Base-by-base conservation (phyloP, 1,140 invertebrate genomes). In the Drosophila lacertosa region DNA sequence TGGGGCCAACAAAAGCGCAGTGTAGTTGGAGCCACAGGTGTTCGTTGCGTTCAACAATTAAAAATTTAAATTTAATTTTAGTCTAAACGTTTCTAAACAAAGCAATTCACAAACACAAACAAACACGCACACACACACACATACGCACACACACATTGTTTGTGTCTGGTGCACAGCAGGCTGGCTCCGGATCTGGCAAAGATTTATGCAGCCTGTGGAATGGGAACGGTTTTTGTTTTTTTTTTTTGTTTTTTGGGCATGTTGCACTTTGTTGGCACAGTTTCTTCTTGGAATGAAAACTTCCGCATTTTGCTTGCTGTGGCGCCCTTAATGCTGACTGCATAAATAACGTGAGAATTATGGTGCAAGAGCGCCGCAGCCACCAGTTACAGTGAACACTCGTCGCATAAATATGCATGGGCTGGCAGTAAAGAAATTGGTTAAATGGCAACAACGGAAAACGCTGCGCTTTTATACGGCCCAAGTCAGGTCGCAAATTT, bases 331-430 rank as follows among this genome's bases (percentile, higher is more conserved):
- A 77, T 48, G 55, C 74, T 59, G 63, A 57, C 18, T 35, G 77
- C 81, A 84, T 84, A 84, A 84, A 84, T 86, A 84, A 84, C 81
- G 80, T 86, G 80, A 84, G 81, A 84, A 84, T 84, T 86, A 84
- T 84, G 80, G 81, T 73, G 65, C 71, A 67, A 65, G 63, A 24
- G 24, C n/a, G 76, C 73, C 67, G 80, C 72, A 57, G 59, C 37
- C 50, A n/a, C 60, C 68, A 55, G 42, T n/a, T n/a, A n/a, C n/a
- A n/a, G n/a, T n/a, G n/a, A n/a, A n/a, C n/a, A n/a, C n/a, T n/a
- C n/a, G n/a, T n/a, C 22, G 39, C 78, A 84, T 84, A 84, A 84
- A 84, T 84, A 84, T 84, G 80, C 77, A 84, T 81, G 81, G 26
- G 77, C 77, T 39, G 60, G 81, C 73, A 79, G 77, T 84, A 84